phyloP scores from a whole-genome alignment of 2,797 vertebrate genomes.

The Galaxias olidus region DNA sequence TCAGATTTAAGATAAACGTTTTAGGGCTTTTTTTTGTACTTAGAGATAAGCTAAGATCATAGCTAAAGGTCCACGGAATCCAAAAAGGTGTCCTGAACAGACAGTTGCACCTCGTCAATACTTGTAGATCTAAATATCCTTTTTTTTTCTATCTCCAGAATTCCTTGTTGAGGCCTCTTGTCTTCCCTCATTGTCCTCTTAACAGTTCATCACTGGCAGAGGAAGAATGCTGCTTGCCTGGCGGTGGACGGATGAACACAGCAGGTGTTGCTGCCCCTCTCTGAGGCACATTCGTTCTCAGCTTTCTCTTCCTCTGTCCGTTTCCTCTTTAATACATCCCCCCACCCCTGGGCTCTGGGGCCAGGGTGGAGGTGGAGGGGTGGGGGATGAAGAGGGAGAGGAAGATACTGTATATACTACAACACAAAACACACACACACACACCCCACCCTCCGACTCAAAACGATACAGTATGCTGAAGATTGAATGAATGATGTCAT shows the following conservation, averaged over 20 bases:
- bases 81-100: neutral
- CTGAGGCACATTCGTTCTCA: conserved; percentile 56
- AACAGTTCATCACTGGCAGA: conserved; percentile 45
- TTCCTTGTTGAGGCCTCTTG: conserved; percentile 44
- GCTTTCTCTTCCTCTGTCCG: conserved; percentile 13
- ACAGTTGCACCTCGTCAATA: conserved; percentile 9
- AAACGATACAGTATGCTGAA: conserved; percentile 39
- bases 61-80: neutral
- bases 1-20: conserved; percentile 18
- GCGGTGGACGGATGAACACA: conserved; percentile 58
- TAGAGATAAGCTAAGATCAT: neutral
- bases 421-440: conserved; percentile 30
- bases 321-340: conserved; percentile 48
- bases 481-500: conserved; percentile 45
- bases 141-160: conserved; percentile 4
- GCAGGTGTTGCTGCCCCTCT: conserved; percentile 70
- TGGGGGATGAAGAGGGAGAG: conserved; percentile 31
- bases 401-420: conserved; percentile 33
- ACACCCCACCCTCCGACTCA: conserved; percentile 12
- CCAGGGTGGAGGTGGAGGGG: conserved; percentile 5
- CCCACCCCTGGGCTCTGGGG: conserved; percentile 28
- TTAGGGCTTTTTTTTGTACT: neutral
- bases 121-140: conserved; percentile 25
- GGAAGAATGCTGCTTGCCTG: conserved; percentile 46
- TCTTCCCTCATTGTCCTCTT: conserved; percentile 49